These are phyloP conservation scores for Dasysyrphus tricinctus DNA, from an alignment of 2,888 invertebrate genomes.

Conservation along the genomic window DNA sequence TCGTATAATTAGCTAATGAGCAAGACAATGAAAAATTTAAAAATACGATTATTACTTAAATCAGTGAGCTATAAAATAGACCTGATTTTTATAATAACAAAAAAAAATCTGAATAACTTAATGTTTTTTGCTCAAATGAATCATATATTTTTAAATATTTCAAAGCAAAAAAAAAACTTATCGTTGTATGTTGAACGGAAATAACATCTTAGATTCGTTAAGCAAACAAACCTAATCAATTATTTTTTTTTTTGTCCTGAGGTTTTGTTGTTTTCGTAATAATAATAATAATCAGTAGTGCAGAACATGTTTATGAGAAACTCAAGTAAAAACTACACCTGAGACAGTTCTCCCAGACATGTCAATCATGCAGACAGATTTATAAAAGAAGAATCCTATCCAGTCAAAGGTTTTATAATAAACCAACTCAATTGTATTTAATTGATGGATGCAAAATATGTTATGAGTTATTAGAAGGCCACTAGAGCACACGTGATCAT, in stretches of 20 bases:
- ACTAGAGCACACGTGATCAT: constrained; percentile 12
- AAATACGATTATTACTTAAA: not conserved
- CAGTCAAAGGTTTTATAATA: not conserved
- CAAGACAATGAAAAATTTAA: not conserved
- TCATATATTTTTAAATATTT: not conserved
- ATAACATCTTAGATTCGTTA: no score
- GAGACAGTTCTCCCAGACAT: not conserved
- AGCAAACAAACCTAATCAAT: no score
- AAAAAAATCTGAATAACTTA: no score
- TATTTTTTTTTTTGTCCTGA: no score
- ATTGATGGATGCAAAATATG: constrained; percentile 3
- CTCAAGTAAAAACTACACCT: not conserved
- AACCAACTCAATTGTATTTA: constrained; percentile 8
- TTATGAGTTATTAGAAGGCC: constrained; percentile 3
- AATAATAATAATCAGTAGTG: not conserved
- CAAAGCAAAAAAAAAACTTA: no score
- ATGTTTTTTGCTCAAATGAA: not conserved
- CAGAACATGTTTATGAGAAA: not conserved
- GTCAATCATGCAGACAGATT: constrained; percentile 10
- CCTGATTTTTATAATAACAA: no score
- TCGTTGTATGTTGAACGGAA: no score
- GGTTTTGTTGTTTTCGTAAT: no score
- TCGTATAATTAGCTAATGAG: not conserved
- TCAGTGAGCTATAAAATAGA: no score
- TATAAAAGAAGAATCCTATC: not conserved